Base-by-base conservation (phyloP, 2,113 vertebrate genomes). In the Lycocorax pyrrhopterus region DNA sequence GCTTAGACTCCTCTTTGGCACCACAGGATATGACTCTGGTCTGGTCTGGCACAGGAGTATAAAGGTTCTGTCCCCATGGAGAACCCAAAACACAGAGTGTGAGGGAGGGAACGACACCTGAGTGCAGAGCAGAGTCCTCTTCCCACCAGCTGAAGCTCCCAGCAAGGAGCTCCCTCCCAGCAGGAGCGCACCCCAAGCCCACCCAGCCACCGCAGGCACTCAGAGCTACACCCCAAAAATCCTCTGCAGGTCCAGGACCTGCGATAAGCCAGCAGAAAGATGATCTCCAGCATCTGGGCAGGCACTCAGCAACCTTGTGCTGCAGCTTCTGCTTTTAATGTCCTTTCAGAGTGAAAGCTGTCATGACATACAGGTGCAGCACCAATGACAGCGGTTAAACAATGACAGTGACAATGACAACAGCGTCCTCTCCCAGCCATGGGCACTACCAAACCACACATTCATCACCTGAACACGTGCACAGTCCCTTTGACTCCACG, bases 91-190 rank as follows among this genome's bases (percentile, higher is more conserved):
- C 10, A 12, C 22, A 1, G 46, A 18, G 13, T 7, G 49, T 0
- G 8, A 87, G 18, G 18, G 30, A 33, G 20, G 0, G 26, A 74
- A 20, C 0, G 3, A 27, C 41, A 23, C 41, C 33, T 4, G 7
- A n/a, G n/a, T 3, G 39, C 77, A 53, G 23, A 16, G 59, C 86
- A 69, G 20, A 13, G n/a, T 16, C 27, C 53, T 44, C 20, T 5
- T 41, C 6, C 37, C 37, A 32, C 82, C 86, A 39, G 39, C 7
- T 49, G 27, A 6, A 79, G 39, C 35, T 64, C 14, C 12, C 67
- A 53, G 67, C 12, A 7, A 46, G 44, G n/a, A 37, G 30, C 46
- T 56, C 18, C 18, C 6, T 60, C 12, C 8, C 66, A 37, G 21
- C 27, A 33, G 1, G 6, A 13, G 9, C 35, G 16, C 33, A 23